These are phyloP conservation scores for Pedetes capensis DNA, from an alignment of 2,113 vertebrate genomes.

Conservation along the genomic window DNA sequence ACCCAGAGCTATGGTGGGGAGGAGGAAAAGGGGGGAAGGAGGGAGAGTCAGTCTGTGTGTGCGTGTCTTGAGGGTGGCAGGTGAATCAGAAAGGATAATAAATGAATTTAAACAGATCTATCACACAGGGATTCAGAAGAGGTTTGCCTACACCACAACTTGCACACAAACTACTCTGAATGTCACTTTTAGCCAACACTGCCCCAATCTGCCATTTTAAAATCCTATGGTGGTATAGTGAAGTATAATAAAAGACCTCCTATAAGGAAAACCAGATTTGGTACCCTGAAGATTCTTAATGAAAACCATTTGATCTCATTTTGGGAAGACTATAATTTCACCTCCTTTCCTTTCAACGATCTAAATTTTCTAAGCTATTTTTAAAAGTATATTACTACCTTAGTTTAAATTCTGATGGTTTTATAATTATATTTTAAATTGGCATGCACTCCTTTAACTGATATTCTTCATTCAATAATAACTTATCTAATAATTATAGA, in stretches of 20 bases:
- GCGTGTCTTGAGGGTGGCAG: background rate
- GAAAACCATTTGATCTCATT: constrained; percentile 43
- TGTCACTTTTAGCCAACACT: background rate
- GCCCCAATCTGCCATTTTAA: background rate
- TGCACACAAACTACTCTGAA: background rate
- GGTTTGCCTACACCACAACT: background rate
- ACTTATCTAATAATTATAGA: constrained; percentile 64
- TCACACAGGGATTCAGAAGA: background rate
- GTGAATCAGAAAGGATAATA: background rate
- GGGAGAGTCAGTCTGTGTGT: no score
- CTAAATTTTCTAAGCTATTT: constrained; percentile 71
- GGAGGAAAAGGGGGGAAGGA: no score
- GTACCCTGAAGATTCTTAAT: background rate
- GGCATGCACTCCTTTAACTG: constrained; percentile 59
- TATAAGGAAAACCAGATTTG: background rate
- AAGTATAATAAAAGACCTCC: background rate
- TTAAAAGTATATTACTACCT: constrained; percentile 57
- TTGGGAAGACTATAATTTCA: constrained; percentile 42
- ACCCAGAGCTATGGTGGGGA: background rate
- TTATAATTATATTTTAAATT: constrained; percentile 74
- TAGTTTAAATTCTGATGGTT: constrained; percentile 70
- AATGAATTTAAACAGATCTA: rapidly evolving
- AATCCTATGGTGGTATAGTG: background rate
- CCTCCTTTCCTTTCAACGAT: constrained; percentile 23
- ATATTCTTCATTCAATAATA: constrained; percentile 69